Evolutionary conservation across 2,888 invertebrate species (phyloP), one percentile per base, ranked within the genome.

Genomic region (Salticus scenicus): DNA sequence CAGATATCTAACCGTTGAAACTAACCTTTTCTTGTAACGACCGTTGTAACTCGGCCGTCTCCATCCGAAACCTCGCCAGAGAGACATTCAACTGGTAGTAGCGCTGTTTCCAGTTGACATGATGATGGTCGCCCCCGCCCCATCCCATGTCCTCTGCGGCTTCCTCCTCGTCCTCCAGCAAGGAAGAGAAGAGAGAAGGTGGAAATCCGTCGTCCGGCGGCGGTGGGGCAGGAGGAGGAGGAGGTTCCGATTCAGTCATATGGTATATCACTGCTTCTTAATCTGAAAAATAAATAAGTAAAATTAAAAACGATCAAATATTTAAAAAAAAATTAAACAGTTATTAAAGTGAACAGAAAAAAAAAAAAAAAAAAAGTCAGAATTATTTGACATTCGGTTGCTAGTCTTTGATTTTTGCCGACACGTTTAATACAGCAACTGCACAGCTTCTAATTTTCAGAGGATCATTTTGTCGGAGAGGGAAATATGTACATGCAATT

Each of bases 1-100:
- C n/a, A n/a, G n/a, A n/a, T n/a, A n/a, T n/a, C n/a, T n/a, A n/a
- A n/a, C n/a, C n/a, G n/a, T n/a, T n/a, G n/a, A n/a, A 0, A 64
- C 70, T n/a, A 90, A 97, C 97, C 96, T 97, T 97, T 92, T 96
- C 96, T 90, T 96, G 93, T 85, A 97, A 94, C 94, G 96, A 95
- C 90, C 96, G 96, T 71, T 96, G 93, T 76, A 97, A 96, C 90
- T 96, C 94, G 87, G 95, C 95, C 0, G 97, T 96, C 92, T 97
- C 97, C 89, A 95, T 94, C 89, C 96, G 94, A 90, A 96, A 96
- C 88, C 96, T 93, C 90, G 96, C 96, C 89, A 97, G 92, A 91
- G 97, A 96, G 90, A 96, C 92, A 91, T 97, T 97, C 89, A 97
- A 92, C 91, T 96, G 95, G 90, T 96, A 91, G 90, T 97, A 97